phyloP scores from a whole-genome alignment of 2,888 invertebrate species.

The Cyclophora punctaria region DNA sequence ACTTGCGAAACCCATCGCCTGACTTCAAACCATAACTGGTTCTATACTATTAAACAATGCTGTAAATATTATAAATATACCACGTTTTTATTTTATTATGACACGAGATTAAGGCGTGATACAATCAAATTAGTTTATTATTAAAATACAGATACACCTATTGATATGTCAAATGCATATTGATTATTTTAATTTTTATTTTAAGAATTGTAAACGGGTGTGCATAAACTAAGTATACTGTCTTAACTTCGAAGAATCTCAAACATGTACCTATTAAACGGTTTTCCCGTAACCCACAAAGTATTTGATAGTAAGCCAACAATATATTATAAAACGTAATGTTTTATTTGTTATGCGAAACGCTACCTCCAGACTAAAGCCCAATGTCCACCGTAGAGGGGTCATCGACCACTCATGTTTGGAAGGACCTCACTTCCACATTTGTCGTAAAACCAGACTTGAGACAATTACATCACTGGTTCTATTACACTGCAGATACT shows the following conservation, averaged over 20 bases:
- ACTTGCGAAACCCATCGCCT: conserved; percentile 56
- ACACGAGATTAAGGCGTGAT: no score
- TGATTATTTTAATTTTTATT: no score
- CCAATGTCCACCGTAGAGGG: conserved; percentile 41
- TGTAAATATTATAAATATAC: conserved; percentile 26
- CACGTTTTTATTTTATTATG: conserved; percentile 1
- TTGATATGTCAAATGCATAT: no score
- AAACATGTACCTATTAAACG: conserved; percentile 5
- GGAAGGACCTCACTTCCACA: conserved; percentile 21
- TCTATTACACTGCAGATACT: no score
- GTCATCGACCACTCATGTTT: conserved; percentile 51
- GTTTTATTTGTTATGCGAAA: conserved; percentile 49
- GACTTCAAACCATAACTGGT: conserved; percentile 26
- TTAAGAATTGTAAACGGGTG: no score
- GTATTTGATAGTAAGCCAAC: background rate
- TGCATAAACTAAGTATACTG: no score
- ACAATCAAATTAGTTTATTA: no score
- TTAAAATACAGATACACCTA: no score
- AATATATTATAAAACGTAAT: conserved; percentile 12
- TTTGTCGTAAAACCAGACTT: conserved; percentile 15
- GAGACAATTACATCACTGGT: conserved; percentile 23
- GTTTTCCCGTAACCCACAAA: conserved; percentile 14
- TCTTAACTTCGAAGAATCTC: background rate
- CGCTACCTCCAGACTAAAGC: conserved; percentile 39
- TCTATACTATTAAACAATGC: conserved; percentile 17